A percentile compares a stretch with the other conserved stretches of the same genome.
Conservation (phyloP, 2,888 invertebrate genomes). For the Yponomeuta evonymella region DNA sequence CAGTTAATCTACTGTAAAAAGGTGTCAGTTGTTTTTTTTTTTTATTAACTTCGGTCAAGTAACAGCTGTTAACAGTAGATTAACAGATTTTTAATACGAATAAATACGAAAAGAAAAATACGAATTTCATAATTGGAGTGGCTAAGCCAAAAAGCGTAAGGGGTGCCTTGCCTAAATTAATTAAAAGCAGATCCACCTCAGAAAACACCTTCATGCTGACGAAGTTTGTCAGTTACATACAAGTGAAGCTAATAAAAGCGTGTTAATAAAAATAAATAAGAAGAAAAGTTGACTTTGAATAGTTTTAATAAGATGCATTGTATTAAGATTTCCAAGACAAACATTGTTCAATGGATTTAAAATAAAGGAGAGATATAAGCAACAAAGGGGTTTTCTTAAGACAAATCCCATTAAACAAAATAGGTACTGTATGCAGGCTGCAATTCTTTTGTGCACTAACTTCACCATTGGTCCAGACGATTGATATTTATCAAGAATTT, state of each 20-base stretch:
- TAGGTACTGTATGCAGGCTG: not conserved
- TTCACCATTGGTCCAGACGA: not conserved
- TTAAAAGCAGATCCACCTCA: too few relatives aligned
- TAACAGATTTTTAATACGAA: too few relatives aligned
- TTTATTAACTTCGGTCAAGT: too few relatives aligned
- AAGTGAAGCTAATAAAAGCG: not conserved
- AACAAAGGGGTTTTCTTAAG: not conserved
- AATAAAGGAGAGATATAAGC: not conserved
- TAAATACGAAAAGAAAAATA: too few relatives aligned
- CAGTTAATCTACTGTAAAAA: too few relatives aligned
- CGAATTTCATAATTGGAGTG: too few relatives aligned
- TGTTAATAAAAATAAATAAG: not conserved
- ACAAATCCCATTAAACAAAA: not conserved
- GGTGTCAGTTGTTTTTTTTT: too few relatives aligned
- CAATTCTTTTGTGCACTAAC: conserved; percentile 3
- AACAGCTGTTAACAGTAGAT: too few relatives aligned
- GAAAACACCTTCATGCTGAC: not conserved
- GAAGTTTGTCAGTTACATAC: not conserved
- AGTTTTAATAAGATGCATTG: not conserved
- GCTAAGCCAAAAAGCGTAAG: too few relatives aligned
- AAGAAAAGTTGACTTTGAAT: not conserved
- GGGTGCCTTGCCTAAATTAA: too few relatives aligned
- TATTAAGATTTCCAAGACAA: not conserved
- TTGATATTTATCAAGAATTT: conserved; percentile 18
- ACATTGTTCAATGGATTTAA: not conserved